Evolutionary conservation across 2,797 vertebrate species (phyloP).

Genomic region (Acrocephalus scirpaceus): DNA sequence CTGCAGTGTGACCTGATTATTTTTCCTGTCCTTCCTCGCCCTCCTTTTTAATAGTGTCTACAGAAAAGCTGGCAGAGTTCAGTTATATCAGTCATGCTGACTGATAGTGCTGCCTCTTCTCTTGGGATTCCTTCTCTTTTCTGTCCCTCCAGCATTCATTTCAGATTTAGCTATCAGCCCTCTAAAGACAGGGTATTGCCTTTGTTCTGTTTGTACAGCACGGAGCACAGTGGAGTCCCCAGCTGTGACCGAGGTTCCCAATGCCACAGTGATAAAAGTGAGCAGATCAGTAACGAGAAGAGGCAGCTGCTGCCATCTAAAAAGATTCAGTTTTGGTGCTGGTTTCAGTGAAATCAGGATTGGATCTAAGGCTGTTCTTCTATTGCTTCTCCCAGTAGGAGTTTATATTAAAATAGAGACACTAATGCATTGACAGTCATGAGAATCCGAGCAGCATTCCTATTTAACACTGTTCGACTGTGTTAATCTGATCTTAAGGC

Average conservation of each 20-base stretch:
- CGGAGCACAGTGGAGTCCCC: constrained; percentile 42
- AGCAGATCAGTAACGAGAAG: constrained; percentile 45
- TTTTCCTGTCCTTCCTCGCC: constrained; percentile 49
- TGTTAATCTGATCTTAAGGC: background rate
- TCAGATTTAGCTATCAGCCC: constrained; percentile 59
- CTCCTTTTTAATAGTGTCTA: constrained; percentile 54
- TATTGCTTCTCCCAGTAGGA: background rate
- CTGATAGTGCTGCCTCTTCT: constrained; percentile 56
- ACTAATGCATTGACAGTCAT: background rate
- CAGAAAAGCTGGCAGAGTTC: constrained; percentile 55
- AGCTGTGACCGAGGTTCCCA: constrained; percentile 64
- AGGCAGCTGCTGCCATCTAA: constrained; percentile 48
- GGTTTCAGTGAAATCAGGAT: constrained; percentile 22
- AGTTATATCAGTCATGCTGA: constrained; percentile 51
- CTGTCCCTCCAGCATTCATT: constrained; percentile 58
- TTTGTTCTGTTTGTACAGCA: constrained; percentile 67
- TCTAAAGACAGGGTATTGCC: constrained; percentile 54
- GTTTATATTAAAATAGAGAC: constrained; percentile 37
- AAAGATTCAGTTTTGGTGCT: constrained; percentile 19
- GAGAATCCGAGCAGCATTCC: background rate
- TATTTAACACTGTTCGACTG: background rate
- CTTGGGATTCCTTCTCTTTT: constrained; percentile 65
- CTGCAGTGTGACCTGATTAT: constrained; percentile 63
- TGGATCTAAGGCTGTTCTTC: constrained; percentile 21
- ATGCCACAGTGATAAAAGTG: constrained; percentile 56